Evolutionary conservation across 2,113 vertebrate genomes (phyloP).

Genomic region (Oophaga pumilio): DNA sequence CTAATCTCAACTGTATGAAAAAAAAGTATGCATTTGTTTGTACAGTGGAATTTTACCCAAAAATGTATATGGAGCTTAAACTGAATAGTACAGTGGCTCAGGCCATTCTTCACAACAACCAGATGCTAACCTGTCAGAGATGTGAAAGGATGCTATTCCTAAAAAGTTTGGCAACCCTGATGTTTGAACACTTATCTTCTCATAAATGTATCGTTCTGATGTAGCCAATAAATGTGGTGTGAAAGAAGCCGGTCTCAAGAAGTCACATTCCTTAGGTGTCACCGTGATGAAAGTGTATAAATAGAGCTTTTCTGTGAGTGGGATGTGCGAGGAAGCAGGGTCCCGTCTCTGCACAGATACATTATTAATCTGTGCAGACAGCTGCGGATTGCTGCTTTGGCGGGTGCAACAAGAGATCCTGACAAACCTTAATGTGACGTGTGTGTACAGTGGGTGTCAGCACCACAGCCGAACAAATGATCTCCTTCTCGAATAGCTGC

Average conservation of each 20-base stretch:
- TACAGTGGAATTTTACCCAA: no score
- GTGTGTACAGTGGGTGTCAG: neutral
- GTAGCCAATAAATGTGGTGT: neutral
- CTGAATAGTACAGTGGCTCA: no score
- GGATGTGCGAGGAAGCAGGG: neutral
- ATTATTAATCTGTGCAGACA: slow-evolving; percentile 16
- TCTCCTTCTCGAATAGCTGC: neutral
- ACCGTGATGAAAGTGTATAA: neutral
- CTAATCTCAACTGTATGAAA: no score
- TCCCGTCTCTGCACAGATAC: neutral
- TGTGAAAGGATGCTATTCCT: neutral
- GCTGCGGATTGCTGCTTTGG: neutral
- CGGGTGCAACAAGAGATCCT: neutral
- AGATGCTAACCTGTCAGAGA: neutral
- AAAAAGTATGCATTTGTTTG: no score
- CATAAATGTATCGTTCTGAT: neutral
- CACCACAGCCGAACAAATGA: neutral
- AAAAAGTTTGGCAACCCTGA: neutral
- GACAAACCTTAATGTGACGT: neutral
- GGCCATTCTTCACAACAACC: no score
- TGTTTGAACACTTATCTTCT: neutral
- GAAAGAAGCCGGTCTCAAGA: neutral
- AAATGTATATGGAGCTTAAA: no score
- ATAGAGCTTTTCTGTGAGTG: neutral
- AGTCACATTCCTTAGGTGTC: neutral